phyloP scores from a whole-genome alignment of 2,113 vertebrate genomes.

The Carassius gibelio region DNA sequence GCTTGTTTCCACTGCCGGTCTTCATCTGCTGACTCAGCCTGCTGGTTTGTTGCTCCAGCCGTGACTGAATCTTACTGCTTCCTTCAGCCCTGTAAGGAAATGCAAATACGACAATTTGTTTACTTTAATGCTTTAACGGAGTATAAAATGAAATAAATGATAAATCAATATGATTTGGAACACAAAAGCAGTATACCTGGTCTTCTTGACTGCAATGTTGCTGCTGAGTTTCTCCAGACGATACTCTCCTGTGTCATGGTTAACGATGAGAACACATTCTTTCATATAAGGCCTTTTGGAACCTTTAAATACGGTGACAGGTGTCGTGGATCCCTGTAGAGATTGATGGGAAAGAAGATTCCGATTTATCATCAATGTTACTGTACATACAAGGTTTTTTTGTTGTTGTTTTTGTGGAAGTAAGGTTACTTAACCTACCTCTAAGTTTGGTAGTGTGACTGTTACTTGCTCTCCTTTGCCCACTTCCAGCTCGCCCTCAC shows the following conservation, averaged over 20 bases:
- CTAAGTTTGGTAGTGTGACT: conserved; percentile 94
- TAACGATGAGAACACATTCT: conserved; percentile 97
- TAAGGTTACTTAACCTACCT: conserved; percentile 75
- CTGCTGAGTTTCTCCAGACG: conserved; percentile 96
- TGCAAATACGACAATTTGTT: background rate
- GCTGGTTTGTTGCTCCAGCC: conserved; percentile 77
- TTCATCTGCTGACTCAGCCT: conserved; percentile 79
- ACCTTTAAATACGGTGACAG: conserved; percentile 96
- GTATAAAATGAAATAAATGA: background rate
- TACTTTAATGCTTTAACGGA: background rate
- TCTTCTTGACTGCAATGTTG: conserved; percentile 98
- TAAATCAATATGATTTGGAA: background rate
- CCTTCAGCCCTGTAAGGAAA: conserved; percentile 84
- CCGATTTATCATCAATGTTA: background rate
- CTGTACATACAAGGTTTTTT: background rate
- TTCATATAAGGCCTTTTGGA: conserved; percentile 96
- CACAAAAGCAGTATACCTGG: conserved; percentile 77
- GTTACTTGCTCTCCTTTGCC: conserved; percentile 98
- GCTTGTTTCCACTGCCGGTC: conserved; percentile 76
- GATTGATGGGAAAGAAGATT: background rate
- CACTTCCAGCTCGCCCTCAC: conserved; percentile 94
- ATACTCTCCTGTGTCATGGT: conserved; percentile 98
- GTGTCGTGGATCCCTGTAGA: conserved; percentile 88
- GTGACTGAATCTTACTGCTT: conserved; percentile 93
- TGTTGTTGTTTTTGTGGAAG: too few species aligned